Base-by-base conservation (phyloP, 2,113 vertebrate genomes). In the Agapornis roseicollis region DNA sequence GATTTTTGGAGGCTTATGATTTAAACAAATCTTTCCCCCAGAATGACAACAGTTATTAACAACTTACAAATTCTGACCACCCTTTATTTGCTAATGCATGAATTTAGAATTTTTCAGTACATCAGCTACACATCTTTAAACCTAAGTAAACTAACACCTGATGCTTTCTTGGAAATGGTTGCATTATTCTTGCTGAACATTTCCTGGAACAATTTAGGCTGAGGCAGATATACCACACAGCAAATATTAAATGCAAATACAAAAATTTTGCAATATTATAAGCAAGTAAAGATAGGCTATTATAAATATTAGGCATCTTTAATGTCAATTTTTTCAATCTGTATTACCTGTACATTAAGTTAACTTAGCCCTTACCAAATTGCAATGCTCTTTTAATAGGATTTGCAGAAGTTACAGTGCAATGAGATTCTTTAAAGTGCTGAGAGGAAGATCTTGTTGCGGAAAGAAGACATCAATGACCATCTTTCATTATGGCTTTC, bases 71-170 rank as follows among this genome's bases (percentile, higher is more conserved):
- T 83, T 77, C 37, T 58, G 28, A 47, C 20, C 4, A 5, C 7
- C 6, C 1, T 19, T 35, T 24, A 24, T 9, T 4, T 3, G 3
- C 20, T 74, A 84, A 80, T 68, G 5, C 9, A 37, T 2, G 0
- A 65, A 41, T 5, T 74, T 53, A 78, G 9, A 66, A 33, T 14
- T 60, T 92, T 82, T 65, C 29, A 39, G 24, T 35, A 53, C 5
- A 17, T 72, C 39, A 69, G 29, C 23, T 82, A 55, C 4, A 5
- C 25, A 37, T 63, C 14, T 84, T 74, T 74, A 91, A 77, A 63
- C 3, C 3, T 35, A 53, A 81, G 28, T 56, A 90, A 88, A 89
- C 8, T 56, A 83, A 31, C 1, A 13, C 8, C 7, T 28, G 5
- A n/a, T 31, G 41, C 11, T 27, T 69, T 63, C 37, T 41, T 28